Conservation (phyloP, 2,797 vertebrate species). For the Pangasius djambal region DNA sequence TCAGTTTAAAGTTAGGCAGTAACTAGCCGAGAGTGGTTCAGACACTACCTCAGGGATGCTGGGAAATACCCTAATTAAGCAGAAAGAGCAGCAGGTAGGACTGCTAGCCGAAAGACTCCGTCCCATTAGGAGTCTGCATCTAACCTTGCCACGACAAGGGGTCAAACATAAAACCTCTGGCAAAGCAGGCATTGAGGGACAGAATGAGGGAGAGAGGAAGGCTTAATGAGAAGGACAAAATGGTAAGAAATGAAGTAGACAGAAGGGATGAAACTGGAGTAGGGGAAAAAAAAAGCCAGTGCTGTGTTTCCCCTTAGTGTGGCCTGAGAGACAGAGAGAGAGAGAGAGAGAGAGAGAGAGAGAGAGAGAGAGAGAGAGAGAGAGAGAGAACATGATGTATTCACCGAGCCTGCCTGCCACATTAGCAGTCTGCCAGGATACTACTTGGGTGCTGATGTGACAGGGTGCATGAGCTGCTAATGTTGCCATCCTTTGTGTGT, state of each 20-base stretch:
- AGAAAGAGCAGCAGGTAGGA: slow-evolving; percentile 11
- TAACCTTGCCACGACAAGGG: slow-evolving; percentile 30
- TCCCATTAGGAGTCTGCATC: slow-evolving; percentile 14
- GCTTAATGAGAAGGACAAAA: slow-evolving; percentile 22
- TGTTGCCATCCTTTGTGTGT: slow-evolving; percentile 6
- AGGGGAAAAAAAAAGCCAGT: background rate
- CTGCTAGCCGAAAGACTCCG: background rate
- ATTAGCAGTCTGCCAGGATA: slow-evolving; percentile 29
- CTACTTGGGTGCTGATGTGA: slow-evolving; percentile 22
- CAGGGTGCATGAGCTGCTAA: slow-evolving; percentile 27
- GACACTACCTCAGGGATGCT: slow-evolving; percentile 29
- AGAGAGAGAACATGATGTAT: slow-evolving; percentile 7
- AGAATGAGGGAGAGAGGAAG: background rate
- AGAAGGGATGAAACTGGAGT: background rate
- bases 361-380: background rate
- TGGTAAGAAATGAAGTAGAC: slow-evolving; percentile 1
- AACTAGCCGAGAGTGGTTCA: slow-evolving; percentile 1
- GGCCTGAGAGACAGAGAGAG: background rate
- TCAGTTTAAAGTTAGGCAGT: background rate
- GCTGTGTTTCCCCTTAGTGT: background rate
- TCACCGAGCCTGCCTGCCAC: slow-evolving; percentile 21
- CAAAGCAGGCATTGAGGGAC: slow-evolving; percentile 6
- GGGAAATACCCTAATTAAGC: slow-evolving; percentile 52
- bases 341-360: background rate
- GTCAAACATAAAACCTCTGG: slow-evolving; percentile 44